phyloP scores from a whole-genome alignment of 2,797 vertebrate genomes.

The Microctenopoma stevenorrisi region DNA sequence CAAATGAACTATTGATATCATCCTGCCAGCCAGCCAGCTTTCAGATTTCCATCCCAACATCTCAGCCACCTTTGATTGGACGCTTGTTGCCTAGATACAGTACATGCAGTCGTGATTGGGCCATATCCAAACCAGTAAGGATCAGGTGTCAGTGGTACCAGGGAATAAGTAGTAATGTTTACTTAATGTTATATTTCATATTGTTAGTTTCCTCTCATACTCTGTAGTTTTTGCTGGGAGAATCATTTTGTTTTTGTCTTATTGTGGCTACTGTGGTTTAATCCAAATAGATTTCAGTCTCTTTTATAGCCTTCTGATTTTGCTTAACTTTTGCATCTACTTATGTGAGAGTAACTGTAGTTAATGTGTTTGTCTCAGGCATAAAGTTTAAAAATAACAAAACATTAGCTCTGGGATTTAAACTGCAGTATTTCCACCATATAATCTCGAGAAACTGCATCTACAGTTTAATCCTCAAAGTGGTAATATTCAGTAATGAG shows the following conservation, averaged over 20 bases:
- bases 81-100: slow-evolving; percentile 91
- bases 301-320: background rate
- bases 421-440: slow-evolving; percentile 53
- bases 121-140: slow-evolving; percentile 85
- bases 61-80: slow-evolving; percentile 88
- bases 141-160: slow-evolving; percentile 91
- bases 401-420: slow-evolving; percentile 18
- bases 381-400: slow-evolving; percentile 1
- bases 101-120: slow-evolving; percentile 90
- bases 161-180: slow-evolving; percentile 86
- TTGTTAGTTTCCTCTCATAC: slow-evolving; percentile 52
- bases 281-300: slow-evolving; percentile 12
- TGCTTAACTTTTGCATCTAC: background rate
- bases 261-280: slow-evolving; percentile 54
- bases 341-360: background rate
- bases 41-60: slow-evolving; percentile 83
- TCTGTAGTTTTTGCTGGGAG: slow-evolving; percentile 48
- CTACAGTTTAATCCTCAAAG: slow-evolving; percentile 11
- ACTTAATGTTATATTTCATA: slow-evolving; percentile 70
- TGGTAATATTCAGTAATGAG: background rate
- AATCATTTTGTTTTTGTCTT: slow-evolving; percentile 22
- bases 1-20: slow-evolving; percentile 68
- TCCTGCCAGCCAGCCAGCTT: slow-evolving; percentile 69
- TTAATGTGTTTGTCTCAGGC: slow-evolving; percentile 3
- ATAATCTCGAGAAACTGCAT: slow-evolving; percentile 39